A percentile compares a stretch with the other conserved stretches of the same genome.
Conservation (phyloP, 2,888 invertebrate species). For the Adelphocoris suturalis region DNA sequence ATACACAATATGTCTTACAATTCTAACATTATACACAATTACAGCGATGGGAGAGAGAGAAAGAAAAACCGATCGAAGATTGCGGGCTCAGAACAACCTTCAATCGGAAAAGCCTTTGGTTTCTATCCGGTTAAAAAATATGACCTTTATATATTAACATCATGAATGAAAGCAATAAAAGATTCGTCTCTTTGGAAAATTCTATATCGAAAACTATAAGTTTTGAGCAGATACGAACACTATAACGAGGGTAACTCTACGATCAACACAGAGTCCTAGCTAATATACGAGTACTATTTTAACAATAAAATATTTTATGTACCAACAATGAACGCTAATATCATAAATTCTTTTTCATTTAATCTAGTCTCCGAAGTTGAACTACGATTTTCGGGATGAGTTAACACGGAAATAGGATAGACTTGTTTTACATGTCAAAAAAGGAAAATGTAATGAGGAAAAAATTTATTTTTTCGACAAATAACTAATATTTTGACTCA, state of each 20-base stretch:
- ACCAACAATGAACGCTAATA: neutral
- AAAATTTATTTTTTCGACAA: too few species aligned
- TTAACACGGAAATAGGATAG: too few species aligned
- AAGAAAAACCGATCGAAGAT: neutral
- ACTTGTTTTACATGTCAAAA: too few species aligned
- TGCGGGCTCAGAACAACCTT: conserved; percentile 21
- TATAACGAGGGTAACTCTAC: neutral
- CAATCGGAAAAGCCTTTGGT: neutral
- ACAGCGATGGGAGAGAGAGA: neutral
- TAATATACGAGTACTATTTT: neutral
- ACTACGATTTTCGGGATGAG: neutral
- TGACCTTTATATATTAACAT: neutral
- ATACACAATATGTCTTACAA: neutral
- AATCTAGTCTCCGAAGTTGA: neutral
- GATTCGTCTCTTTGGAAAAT: neutral
- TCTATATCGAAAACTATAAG: neutral
- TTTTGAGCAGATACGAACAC: neutral
- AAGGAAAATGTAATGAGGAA: too few species aligned
- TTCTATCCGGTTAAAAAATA: neutral
- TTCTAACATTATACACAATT: neutral
- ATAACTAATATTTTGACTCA: too few species aligned
- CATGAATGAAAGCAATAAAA: neutral
- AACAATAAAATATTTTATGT: neutral
- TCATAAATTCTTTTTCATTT: neutral
- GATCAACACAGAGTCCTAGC: neutral